phyloP scores from a whole-genome alignment of 2,113 vertebrate genomes.

The Nanorana parkeri region DNA sequence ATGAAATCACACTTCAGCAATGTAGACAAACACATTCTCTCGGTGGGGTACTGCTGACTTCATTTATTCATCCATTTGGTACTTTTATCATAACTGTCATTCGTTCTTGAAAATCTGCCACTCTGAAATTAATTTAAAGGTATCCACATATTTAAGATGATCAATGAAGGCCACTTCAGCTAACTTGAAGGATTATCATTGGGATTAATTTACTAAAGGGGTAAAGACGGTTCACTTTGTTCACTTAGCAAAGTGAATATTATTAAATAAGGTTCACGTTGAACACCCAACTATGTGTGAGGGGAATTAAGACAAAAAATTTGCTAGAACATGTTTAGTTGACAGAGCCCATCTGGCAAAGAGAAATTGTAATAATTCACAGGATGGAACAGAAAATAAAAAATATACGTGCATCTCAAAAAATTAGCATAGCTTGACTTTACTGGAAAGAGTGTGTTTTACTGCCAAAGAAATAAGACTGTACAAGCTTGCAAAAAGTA shows the following conservation, averaged over 20 bases:
- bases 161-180: not conserved
- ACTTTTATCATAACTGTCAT: conserved; percentile 18
- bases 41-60: conserved; percentile 22
- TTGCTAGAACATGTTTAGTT: too few relatives aligned
- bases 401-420: not conserved
- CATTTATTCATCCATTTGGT: conserved; percentile 22
- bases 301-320: too few relatives aligned
- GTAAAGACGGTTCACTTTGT: too few relatives aligned
- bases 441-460: not conserved
- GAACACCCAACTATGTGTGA: too few relatives aligned
- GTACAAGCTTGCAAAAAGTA: not conserved
- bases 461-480: not conserved
- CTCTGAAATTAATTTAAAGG: not conserved
- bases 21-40: conserved; percentile 22
- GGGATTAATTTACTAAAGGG: too few relatives aligned
- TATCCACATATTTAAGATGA: not conserved
- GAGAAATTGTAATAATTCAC: not conserved
- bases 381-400: not conserved
- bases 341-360: not conserved
- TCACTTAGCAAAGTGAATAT: too few relatives aligned
- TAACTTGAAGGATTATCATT: too few relatives aligned
- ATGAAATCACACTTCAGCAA: conserved; percentile 36
- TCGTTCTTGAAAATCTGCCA: conserved; percentile 7
- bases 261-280: too few relatives aligned
- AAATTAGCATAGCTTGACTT: not conserved